phyloP scores from a whole-genome alignment of 2,113 vertebrate species.

The Baryphthengus martii region DNA sequence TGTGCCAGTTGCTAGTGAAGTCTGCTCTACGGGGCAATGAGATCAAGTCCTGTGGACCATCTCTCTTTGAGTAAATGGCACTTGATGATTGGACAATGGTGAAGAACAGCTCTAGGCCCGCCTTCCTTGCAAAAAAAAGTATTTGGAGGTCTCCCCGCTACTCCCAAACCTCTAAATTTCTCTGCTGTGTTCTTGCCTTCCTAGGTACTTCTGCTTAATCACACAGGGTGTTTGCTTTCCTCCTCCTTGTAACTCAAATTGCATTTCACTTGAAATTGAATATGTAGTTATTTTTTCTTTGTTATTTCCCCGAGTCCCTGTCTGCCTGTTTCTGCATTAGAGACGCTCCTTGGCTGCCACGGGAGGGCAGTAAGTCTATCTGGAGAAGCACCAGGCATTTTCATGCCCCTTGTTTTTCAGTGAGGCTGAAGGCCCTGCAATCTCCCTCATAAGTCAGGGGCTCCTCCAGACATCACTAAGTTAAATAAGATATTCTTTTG shows the following conservation, averaged over 20 bases:
- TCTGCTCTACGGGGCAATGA: not conserved
- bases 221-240: not conserved
- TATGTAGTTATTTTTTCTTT: not conserved
- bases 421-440: not conserved
- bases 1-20: not conserved
- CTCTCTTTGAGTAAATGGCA: not conserved
- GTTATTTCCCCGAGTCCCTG: not conserved
- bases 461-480: not conserved
- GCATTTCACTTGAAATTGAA: not conserved
- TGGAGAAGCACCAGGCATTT: not conserved
- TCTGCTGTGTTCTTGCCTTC: not conserved
- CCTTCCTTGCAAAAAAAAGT: not conserved
- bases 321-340: not conserved
- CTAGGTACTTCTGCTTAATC: not conserved
- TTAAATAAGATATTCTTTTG: not conserved
- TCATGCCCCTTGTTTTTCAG: not conserved
- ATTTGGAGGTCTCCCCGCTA: not conserved
- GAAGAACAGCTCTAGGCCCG: not conserved
- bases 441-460: not conserved
- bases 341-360: not conserved
- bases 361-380: slow-evolving; percentile 18
- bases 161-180: not conserved
- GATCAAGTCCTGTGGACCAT: not conserved
- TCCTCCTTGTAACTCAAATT: not conserved
- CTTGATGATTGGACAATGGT: accelerated